Evolutionary conservation across 2,113 vertebrate genomes (phyloP), one percentile per base, ranked within the genome.

Genomic region (Psilopogon haemacephalus): DNA sequence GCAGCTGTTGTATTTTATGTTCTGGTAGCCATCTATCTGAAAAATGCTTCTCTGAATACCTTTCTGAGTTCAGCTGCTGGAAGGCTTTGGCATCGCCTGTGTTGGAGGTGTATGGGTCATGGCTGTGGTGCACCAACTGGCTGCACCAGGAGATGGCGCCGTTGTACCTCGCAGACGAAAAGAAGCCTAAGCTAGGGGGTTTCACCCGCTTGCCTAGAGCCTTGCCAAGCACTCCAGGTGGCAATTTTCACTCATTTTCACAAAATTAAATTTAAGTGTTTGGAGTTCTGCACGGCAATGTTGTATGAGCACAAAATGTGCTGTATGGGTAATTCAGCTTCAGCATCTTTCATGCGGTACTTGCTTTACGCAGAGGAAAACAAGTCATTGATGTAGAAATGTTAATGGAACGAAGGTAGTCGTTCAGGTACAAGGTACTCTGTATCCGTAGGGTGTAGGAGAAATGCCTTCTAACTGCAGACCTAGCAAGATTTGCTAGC

Each of bases 111-210:
- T 13, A 2, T 56, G 3, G 10, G 12, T 46, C 32, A 9, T 3
- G 15, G 70, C 20, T 65, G 75, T 33, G 8, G 1, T 77, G 93
- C 42, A 40, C 7, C 62, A 73, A 17, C 42, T 27, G 2, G 28
- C 12, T 63, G 4, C 12, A 35, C 91, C 95, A 79, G 91, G 74
- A 95, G 94, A 69, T 95, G 93, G 94, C 94, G 82, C 9, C 27
- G 2, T 65, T 89, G 91, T 6, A 40, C 90, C 71, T 48, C 3
- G 8, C 15, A 90, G 67, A 48, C 42, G 37, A 14, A 15, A 52
- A 56, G 30, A 9, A 1, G 15, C 5, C 55, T 17, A 46, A 26
- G 2, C 28, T 0, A n/a, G 2, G 6, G n/a, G 12, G 15, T 2
- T 37, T 72, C 42, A 4, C 2, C 5, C 1, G 5, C 37, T 58